Conservation (phyloP, 2,888 invertebrate genomes). For the Ophion ellenae region DNA sequence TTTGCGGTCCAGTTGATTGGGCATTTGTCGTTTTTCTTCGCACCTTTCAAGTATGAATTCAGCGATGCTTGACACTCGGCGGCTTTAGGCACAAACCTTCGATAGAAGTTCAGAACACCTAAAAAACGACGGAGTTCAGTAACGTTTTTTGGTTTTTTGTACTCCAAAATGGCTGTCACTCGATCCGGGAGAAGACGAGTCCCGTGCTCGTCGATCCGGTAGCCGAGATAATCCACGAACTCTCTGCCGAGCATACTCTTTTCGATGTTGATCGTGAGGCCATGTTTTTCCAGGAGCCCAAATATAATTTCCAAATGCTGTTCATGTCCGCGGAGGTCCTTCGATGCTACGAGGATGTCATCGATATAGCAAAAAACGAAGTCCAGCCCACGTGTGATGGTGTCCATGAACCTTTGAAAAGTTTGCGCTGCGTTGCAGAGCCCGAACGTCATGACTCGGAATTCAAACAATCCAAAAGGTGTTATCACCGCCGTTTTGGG, state of each 20-base stretch:
- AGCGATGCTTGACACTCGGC: not conserved
- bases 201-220: conserved; percentile 22
- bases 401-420: too few relatives aligned
- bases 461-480: too few relatives aligned
- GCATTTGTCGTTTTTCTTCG: conserved; percentile 26
- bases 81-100: conserved; percentile 21
- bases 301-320: too few relatives aligned
- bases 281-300: too few relatives aligned
- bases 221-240: conserved; percentile 6
- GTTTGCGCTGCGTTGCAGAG: too few relatives aligned
- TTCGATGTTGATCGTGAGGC: conserved; percentile 1
- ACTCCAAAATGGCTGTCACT: not conserved
- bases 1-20: conserved; percentile 9
- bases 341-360: too few relatives aligned
- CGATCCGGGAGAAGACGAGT: conserved; percentile 11
- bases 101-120: conserved; percentile 38
- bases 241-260: conserved; percentile 1
- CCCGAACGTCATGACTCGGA: too few relatives aligned
- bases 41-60: not conserved
- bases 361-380: too few relatives aligned
- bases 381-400: too few relatives aligned
- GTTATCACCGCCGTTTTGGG: too few relatives aligned
- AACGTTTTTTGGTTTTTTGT: conserved; percentile 1
- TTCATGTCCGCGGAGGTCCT: too few relatives aligned
- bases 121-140: conserved; percentile 43